Conservation (phyloP, 2,113 vertebrate species). For the Alligator mississippiensis region DNA sequence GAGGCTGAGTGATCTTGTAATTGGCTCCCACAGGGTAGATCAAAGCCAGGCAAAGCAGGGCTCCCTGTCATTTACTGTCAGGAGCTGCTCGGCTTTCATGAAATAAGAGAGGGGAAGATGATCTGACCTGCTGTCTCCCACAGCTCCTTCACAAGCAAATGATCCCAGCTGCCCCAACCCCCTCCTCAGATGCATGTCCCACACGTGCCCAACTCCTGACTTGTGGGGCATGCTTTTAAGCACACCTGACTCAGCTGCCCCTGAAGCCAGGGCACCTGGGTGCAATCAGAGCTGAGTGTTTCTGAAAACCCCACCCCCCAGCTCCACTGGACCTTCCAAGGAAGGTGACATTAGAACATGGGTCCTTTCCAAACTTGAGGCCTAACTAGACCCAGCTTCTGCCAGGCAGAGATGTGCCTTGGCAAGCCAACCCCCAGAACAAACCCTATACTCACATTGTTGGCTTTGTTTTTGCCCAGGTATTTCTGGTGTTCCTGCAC, state of each 20-base stretch:
- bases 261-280: too few relatives aligned
- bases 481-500: slow-evolving; percentile 89
- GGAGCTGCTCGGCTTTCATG: not conserved
- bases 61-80: not conserved
- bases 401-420: not conserved
- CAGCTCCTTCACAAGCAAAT: not conserved
- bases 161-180: not conserved
- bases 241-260: too few relatives aligned
- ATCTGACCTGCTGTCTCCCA: not conserved
- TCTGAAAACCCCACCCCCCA: not conserved
- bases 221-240: too few relatives aligned
- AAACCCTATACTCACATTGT: slow-evolving; percentile 76
- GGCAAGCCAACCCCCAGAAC: not conserved
- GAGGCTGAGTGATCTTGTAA: not conserved
- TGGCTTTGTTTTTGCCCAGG: slow-evolving; percentile 80
- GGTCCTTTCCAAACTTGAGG: not conserved
- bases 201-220: not conserved
- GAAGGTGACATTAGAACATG: not conserved
- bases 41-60: not conserved
- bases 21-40: not conserved
- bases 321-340: not conserved
- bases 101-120: not conserved
- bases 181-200: not conserved
- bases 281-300: too few relatives aligned
- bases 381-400: not conserved